Conservation (phyloP, 2,888 invertebrate genomes). For the Amphipyra berbera region DNA sequence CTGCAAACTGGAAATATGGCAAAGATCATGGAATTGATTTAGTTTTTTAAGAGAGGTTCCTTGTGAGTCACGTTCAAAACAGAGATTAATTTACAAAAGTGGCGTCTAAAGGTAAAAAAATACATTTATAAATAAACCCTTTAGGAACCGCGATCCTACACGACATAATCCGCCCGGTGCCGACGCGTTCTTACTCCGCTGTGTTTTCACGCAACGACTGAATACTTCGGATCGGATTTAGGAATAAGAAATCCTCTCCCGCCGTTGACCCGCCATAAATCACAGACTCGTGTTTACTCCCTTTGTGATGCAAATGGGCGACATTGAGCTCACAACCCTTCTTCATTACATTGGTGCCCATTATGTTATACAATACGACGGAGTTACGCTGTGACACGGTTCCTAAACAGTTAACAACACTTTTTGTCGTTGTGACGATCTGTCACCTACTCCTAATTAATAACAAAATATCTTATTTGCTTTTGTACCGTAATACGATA, state of each 20-base stretch:
- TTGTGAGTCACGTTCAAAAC: too few relatives aligned
- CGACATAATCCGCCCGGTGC: neutral
- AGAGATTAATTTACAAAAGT: too few relatives aligned
- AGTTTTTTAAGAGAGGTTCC: too few relatives aligned
- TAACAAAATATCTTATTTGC: too few relatives aligned
- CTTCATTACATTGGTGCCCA: conserved; percentile 2
- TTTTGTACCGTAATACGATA: too few relatives aligned
- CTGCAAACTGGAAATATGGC: too few relatives aligned
- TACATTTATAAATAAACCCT: too few relatives aligned
- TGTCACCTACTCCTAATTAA: too few relatives aligned
- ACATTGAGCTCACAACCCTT: conserved; percentile 1
- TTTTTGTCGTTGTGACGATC: neutral
- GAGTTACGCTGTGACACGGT: neutral
- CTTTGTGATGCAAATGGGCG: conserved; percentile 11
- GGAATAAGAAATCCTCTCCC: neutral
- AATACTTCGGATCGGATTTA: neutral
- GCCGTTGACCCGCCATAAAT: neutral
- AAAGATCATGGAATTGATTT: too few relatives aligned
- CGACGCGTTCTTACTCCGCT: neutral
- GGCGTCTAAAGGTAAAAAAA: too few relatives aligned
- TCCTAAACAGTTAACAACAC: neutral
- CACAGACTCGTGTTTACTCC: neutral
- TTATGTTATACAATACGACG: neutral
- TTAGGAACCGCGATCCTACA: too few relatives aligned
- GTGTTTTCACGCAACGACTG: neutral